Evolutionary conservation across 2,797 vertebrate species (phyloP).

Genomic region (Lithobates pipiens): DNA sequence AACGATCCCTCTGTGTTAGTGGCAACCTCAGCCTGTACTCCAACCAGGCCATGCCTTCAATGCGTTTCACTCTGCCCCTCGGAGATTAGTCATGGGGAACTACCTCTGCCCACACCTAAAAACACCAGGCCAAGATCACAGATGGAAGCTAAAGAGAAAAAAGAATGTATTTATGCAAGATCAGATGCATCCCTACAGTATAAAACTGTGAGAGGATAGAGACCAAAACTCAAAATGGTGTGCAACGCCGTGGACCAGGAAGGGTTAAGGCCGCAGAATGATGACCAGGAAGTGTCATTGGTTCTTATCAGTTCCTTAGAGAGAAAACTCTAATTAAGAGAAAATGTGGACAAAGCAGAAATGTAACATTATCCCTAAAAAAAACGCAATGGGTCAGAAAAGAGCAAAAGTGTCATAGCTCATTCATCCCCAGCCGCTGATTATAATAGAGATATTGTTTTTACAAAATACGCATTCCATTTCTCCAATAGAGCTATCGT

Average conservation of each 20-base stretch:
- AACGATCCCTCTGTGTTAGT: too few species aligned
- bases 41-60: too few species aligned
- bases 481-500: conserved; percentile 8
- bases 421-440: neutral
- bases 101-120: too few species aligned
- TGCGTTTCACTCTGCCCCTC: too few species aligned
- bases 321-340: conserved; percentile 3
- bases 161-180: too few species aligned
- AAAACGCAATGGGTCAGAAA: neutral
- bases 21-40: too few species aligned
- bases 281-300: neutral
- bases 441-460: conserved; percentile 33
- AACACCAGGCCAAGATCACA: too few species aligned
- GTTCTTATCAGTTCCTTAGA: neutral
- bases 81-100: too few species aligned
- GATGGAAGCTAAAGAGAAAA: too few species aligned
- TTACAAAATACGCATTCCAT: conserved; percentile 1
- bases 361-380: conserved; percentile 20
- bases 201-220: too few species aligned
- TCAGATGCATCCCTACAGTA: too few species aligned
- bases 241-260: neutral
- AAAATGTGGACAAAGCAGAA: neutral
- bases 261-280: neutral
- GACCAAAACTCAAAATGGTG: too few species aligned
- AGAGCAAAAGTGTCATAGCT: conserved; percentile 6